phyloP scores from a whole-genome alignment of 1,140 invertebrate genomes.

The Coenobita brevimanus region DNA sequence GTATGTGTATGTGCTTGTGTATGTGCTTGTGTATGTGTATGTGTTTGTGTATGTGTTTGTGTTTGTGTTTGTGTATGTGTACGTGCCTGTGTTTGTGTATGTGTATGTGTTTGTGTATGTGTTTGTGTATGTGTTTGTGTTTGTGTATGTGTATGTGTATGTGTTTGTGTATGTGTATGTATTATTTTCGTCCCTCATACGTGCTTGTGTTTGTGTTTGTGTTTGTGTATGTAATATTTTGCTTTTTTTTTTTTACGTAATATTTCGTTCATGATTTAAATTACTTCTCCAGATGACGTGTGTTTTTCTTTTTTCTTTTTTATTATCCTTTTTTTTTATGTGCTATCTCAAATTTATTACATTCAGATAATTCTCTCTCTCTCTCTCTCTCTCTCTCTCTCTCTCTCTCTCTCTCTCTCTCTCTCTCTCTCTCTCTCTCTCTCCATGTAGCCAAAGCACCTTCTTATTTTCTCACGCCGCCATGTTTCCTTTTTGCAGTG shows the following conservation, averaged over 20 bases:
- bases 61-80: background rate
- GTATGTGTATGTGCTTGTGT: background rate
- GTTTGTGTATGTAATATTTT: background rate
- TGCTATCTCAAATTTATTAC: too few relatives aligned
- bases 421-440: too few relatives aligned
- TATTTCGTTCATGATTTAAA: too few relatives aligned
- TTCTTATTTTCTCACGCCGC: too few relatives aligned
- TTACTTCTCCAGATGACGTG: too few relatives aligned
- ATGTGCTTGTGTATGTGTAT: background rate
- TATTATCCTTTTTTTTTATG: too few relatives aligned
- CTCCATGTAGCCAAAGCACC: too few relatives aligned
- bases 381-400: too few relatives aligned
- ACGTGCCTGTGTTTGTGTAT: background rate
- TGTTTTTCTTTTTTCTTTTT: too few relatives aligned
- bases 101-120: background rate
- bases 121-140: background rate
- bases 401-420: too few relatives aligned
- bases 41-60: background rate
- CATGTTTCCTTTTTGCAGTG: slow-evolving; percentile 32
- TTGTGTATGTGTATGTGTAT: background rate
- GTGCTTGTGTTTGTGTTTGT: background rate
- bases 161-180: background rate
- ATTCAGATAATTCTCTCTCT: too few relatives aligned
- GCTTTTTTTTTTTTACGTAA: background rate
- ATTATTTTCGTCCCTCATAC: too few relatives aligned